Evolutionary conservation across 2,797 vertebrate species (phyloP).

Genomic region (Schizothorax lantsangensis): DNA sequence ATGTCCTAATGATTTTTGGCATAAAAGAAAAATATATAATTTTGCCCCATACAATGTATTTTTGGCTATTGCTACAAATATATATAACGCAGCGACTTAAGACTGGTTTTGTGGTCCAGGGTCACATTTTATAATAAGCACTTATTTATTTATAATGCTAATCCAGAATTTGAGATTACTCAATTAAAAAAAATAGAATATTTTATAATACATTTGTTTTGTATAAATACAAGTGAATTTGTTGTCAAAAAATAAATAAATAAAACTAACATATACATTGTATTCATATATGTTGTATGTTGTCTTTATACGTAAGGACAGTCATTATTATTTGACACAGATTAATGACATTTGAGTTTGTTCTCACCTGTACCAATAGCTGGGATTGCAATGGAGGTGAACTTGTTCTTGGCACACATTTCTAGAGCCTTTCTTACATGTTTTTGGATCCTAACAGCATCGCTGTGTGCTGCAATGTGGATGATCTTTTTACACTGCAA

Average conservation of each 20-base stretch:
- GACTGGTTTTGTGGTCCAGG: too few relatives aligned
- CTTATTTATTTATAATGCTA: background rate
- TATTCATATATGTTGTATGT: background rate
- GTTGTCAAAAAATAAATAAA: background rate
- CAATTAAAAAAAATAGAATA: too few relatives aligned
- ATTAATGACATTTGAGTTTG: background rate
- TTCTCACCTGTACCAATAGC: slow-evolving; percentile 79
- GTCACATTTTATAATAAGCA: background rate
- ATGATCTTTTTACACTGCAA: slow-evolving; percentile 77
- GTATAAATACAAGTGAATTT: too few relatives aligned
- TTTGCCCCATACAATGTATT: too few relatives aligned
- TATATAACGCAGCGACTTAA: too few relatives aligned
- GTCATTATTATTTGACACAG: background rate
- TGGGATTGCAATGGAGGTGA: slow-evolving; percentile 74
- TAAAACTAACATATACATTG: background rate
- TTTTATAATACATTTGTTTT: too few relatives aligned
- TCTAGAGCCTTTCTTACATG: slow-evolving; percentile 65
- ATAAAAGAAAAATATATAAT: too few relatives aligned
- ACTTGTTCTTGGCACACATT: slow-evolving; percentile 62
- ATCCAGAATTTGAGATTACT: background rate
- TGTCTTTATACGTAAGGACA: background rate
- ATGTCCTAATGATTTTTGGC: too few relatives aligned
- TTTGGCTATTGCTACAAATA: too few relatives aligned
- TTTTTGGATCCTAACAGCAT: slow-evolving; percentile 58
- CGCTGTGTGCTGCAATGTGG: slow-evolving; percentile 67